Evolutionary conservation across 2,797 vertebrate genomes (phyloP), one percentile per base, ranked within the genome.

Genomic region (Mormyrus hasselquistii): DNA sequence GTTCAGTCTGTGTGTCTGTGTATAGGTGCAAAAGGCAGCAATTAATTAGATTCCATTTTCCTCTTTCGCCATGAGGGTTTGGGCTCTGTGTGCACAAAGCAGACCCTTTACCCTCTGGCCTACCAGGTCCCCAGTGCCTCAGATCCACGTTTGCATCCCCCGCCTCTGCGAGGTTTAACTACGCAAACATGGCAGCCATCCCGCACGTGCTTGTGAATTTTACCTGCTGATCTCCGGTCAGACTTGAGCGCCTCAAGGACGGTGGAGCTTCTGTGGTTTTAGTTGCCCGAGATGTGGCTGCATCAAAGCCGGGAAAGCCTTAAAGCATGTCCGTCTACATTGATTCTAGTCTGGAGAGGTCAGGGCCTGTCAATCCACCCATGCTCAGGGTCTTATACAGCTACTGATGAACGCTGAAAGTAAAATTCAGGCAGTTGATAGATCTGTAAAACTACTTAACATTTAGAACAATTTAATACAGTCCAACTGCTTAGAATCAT

Each of bases 111-210:
- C 89, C 62, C 47, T 82, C 6, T 82, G 25, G 6, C 44, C 19
- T 89, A 86, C 19, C 2, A 76, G 50, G 34, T 76, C 29, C 3
- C n/a, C 19, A 25, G 29, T 53, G 86, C 14, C 65, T 88, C 65
- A 34, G 25, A 86, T 47, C 7, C 49, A 47, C 38, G 87, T 89
- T 88, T 73, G 88, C 86, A 57, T 53, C 50, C 22, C 22, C 57
- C 25, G 19, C 38, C 79, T 25, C 16, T 2, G n/a, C 49, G 55
- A 44, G 16, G 19, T 73, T 59, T 88, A 38, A 44, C 86, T n/a
- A 82, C 1, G n/a, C 49, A 85, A 57, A 73, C 49, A 84, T 53
- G 49, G 79, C 88, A 29, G 65, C 34, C 8, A 50, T 76, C 29
- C 44, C 38, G 29, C 19, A 29, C 19, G 10, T 59, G 83, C 55